phyloP scores from a whole-genome alignment of 2,797 vertebrate genomes.

The Schizopygopsis pylzovi region DNA sequence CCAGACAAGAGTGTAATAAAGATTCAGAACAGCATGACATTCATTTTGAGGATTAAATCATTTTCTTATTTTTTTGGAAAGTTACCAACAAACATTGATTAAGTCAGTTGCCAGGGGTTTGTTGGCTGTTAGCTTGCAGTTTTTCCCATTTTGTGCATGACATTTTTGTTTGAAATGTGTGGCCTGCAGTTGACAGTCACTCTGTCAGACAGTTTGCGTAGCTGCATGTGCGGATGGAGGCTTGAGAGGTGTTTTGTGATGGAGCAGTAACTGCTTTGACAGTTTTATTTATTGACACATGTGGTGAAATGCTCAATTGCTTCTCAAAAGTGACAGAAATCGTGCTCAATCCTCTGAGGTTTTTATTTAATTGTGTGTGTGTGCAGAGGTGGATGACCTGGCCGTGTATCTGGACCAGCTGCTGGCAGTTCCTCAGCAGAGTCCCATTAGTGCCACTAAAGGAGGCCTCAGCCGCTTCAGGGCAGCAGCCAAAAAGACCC shows the following conservation, averaged over 20 bases:
- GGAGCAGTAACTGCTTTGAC: conserved; percentile 1
- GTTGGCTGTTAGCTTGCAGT: background rate
- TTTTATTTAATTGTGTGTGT: conserved; percentile 4
- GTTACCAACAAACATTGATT: background rate
- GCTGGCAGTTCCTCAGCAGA: conserved; percentile 76
- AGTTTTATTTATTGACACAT: conserved; percentile 17
- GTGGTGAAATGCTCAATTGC: conserved; percentile 24
- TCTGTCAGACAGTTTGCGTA: conserved; percentile 1
- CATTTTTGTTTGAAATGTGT: conserved; percentile 26
- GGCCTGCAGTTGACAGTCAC: background rate
- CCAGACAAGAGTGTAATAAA: background rate
- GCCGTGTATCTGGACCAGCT: conserved; percentile 92
- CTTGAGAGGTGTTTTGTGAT: conserved; percentile 14
- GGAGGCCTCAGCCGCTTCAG: conserved; percentile 79
- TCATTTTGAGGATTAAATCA: background rate
- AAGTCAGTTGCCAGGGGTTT: background rate
- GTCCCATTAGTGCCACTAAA: conserved; percentile 52
- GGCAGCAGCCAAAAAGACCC: conserved; percentile 84
- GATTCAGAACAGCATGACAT: background rate
- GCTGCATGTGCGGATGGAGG: conserved; percentile 9
- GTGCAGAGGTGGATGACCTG: conserved; percentile 84
- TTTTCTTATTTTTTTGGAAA: background rate
- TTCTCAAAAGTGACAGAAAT: conserved; percentile 17
- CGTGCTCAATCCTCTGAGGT: conserved; percentile 3
- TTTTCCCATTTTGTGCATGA: background rate